These are phyloP conservation scores for Homalodisca vitripennis DNA, from an alignment of 1,140 invertebrate genomes.

Conservation along the genomic window DNA sequence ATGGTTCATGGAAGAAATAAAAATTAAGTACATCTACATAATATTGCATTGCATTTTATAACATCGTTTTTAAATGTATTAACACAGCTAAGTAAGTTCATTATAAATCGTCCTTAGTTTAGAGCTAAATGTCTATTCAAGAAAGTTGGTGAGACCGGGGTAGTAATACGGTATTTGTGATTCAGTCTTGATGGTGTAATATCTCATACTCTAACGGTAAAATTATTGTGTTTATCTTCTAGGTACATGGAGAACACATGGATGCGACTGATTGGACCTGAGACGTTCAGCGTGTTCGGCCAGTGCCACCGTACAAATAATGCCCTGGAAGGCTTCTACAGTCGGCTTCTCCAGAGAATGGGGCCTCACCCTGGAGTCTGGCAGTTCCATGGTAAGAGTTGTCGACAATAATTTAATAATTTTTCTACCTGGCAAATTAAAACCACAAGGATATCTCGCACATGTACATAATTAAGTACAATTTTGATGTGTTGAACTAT, in stretches of 20 bases:
- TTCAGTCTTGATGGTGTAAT: background rate
- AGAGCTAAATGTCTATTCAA: background rate
- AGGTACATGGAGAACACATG: background rate
- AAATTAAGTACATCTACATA: background rate
- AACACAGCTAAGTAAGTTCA: background rate
- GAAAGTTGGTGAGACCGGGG: background rate
- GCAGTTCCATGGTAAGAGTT: background rate
- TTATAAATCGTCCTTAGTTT: background rate
- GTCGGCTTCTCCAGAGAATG: background rate
- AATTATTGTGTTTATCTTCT: background rate
- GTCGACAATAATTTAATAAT: too few relatives aligned
- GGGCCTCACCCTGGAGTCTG: background rate
- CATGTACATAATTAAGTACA: too few relatives aligned
- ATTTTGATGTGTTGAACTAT: too few relatives aligned
- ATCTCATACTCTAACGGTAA: background rate
- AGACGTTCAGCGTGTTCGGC: background rate
- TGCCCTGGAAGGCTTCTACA: background rate
- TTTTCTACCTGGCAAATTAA: too few relatives aligned
- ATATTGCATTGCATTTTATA: background rate
- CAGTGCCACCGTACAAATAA: background rate
- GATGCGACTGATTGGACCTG: background rate
- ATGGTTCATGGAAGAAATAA: background rate
- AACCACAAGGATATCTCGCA: too few relatives aligned
- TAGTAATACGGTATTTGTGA: background rate
- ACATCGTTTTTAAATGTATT: background rate